phyloP scores from a whole-genome alignment of 2,888 invertebrate species.

The Cancer borealis region DNA sequence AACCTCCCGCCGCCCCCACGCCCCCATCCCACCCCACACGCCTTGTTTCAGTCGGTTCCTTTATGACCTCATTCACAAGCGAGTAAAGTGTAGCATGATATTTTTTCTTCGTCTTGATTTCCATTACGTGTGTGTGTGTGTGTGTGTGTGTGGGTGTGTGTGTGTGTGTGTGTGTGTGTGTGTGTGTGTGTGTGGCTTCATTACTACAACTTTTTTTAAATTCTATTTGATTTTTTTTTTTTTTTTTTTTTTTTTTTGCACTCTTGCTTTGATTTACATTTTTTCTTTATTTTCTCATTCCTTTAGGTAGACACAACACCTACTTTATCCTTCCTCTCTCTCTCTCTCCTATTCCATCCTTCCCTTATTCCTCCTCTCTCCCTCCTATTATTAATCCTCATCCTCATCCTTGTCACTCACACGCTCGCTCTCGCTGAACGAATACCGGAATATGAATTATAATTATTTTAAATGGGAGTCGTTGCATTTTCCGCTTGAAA shows the following conservation, averaged over 20 bases:
- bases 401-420: background rate
- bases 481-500: background rate
- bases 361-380: background rate
- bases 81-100: background rate
- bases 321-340: background rate
- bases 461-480: background rate
- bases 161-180: slow-evolving; percentile 31
- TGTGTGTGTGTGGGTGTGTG: slow-evolving; percentile 7
- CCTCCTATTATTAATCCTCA: background rate
- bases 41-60: background rate
- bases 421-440: background rate
- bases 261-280: background rate
- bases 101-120: background rate
- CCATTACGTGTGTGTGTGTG: background rate
- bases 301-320: background rate
- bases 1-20: background rate
- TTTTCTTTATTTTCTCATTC: too few relatives aligned
- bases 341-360: background rate
- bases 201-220: background rate
- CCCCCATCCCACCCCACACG: background rate
- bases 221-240: background rate
- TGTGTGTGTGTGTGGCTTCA: background rate
- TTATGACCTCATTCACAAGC: background rate
- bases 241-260: background rate
- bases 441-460: background rate